A percentile compares a stretch with the other conserved stretches of the same genome.
phyloP scores from a whole-genome alignment of 1,140 invertebrate genomes.

The Orussus abietinus region DNA sequence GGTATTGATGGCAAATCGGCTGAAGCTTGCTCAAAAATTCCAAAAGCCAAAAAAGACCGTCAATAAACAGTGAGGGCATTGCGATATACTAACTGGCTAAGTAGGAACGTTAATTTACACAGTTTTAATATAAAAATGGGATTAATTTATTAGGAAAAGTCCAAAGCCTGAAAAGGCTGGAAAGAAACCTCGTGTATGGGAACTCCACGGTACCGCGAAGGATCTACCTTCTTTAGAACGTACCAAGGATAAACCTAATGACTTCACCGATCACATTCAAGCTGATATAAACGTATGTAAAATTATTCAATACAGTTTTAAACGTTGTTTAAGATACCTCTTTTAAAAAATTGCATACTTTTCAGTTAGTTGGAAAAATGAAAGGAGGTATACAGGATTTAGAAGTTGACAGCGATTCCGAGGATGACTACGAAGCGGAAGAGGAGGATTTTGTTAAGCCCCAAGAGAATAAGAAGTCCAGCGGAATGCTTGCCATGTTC shows the following conservation, averaged over 20 bases:
- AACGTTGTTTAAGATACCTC: constrained; percentile 1
- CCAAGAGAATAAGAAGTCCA: constrained; percentile 49
- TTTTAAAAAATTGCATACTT: constrained; percentile 9
- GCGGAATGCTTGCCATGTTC: constrained; percentile 76
- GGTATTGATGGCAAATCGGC: constrained; percentile 63
- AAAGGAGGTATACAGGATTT: constrained; percentile 68
- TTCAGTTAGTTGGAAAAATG: constrained; percentile 78
- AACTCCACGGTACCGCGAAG: constrained; percentile 72
- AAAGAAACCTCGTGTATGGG: constrained; percentile 90
- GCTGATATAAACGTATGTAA: constrained; percentile 63
- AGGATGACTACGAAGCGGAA: constrained; percentile 48
- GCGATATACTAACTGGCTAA: background rate
- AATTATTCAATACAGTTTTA: too few species aligned
- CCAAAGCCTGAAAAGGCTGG: constrained; percentile 69
- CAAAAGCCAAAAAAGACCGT: constrained; percentile 59
- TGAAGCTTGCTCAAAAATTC: constrained; percentile 69
- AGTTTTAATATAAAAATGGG: background rate
- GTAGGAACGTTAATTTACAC: too few species aligned
- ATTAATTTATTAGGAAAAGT: constrained; percentile 58
- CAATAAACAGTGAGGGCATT: constrained; percentile 55
- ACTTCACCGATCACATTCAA: constrained; percentile 57
- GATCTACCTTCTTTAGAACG: constrained; percentile 81
- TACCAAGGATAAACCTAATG: constrained; percentile 72
- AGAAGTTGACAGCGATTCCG: constrained; percentile 57
- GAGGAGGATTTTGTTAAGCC: constrained; percentile 35